A percentile compares a stretch with the other conserved stretches of the same genome.
Evolutionary conservation across 2,113 vertebrate genomes (phyloP).

Genomic region (Acrocephalus kingi): DNA sequence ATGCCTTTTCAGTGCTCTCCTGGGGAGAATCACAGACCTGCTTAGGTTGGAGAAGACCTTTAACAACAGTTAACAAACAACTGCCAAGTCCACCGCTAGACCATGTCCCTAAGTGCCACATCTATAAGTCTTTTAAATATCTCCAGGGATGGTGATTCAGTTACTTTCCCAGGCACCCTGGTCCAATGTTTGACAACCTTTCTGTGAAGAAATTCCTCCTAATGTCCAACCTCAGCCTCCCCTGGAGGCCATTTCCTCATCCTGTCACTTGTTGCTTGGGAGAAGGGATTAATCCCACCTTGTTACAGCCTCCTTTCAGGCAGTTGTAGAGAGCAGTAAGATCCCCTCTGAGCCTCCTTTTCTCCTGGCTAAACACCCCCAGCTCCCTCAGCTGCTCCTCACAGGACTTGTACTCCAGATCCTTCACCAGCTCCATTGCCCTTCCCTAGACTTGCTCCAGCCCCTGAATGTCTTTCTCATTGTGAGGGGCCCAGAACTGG

Average conservation of each 20-base stretch:
- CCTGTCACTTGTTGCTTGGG: neutral
- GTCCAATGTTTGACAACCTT: neutral
- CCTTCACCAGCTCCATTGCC: accelerated
- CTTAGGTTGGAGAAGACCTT: neutral
- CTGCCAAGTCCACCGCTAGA: neutral
- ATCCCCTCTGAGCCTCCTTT: neutral
- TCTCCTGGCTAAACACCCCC: neutral
- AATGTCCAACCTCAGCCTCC: neutral
- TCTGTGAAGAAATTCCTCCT: neutral
- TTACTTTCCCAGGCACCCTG: neutral
- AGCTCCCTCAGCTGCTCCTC: neutral
- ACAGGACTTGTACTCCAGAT: neutral
- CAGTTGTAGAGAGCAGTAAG: neutral
- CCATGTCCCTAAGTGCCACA: neutral
- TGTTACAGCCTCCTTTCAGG: neutral
- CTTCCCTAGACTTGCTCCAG: accelerated
- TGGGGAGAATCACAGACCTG: neutral
- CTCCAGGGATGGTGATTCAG: neutral
- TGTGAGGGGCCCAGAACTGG: neutral
- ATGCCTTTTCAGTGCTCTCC: neutral
- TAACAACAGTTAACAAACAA: neutral
- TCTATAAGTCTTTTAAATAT: neutral
- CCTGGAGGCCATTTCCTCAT: neutral
- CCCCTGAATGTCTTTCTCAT: accelerated
- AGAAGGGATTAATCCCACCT: neutral